A percentile compares a stretch with the other conserved stretches of the same genome.
Evolutionary conservation across 2,113 vertebrate species (phyloP).

Genomic region (Antechinus stuartii): DNA sequence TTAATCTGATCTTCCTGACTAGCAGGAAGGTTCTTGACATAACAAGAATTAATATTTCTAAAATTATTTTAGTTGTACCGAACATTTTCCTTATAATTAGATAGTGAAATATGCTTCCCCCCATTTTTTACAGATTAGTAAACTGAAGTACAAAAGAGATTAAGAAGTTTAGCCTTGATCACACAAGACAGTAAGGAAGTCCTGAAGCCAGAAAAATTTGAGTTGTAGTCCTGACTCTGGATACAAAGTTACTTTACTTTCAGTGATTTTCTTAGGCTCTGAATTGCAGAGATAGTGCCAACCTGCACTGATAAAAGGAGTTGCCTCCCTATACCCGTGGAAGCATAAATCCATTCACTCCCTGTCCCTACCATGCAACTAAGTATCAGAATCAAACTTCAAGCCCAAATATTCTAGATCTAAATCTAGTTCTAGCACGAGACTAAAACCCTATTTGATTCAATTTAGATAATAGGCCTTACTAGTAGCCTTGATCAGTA

Average conservation of each 20-base stretch:
- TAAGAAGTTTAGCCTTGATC: not conserved
- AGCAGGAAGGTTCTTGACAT: not conserved
- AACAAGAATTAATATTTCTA: conserved; percentile 32
- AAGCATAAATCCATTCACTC: not conserved
- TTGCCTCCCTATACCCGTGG: not conserved
- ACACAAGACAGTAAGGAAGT: not conserved
- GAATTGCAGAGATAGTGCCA: not conserved
- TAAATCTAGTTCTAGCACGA: not conserved
- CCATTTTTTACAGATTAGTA: not conserved
- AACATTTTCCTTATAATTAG: conserved; percentile 63
- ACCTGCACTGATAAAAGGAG: not conserved
- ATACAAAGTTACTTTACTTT: not conserved
- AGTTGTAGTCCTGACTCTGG: not conserved
- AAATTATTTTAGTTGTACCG: conserved; percentile 38
- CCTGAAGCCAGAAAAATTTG: not conserved
- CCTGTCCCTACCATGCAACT: not conserved
- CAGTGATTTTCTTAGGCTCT: not conserved
- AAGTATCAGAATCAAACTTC: not conserved
- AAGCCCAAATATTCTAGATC: not conserved
- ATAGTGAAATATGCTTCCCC: conserved; percentile 11
- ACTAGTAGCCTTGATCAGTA: not conserved
- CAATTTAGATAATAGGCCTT: not conserved
- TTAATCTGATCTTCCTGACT: not conserved
- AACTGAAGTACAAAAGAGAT: not conserved
- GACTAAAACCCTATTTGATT: not conserved